Percentiles rank a stretch among this genome's conserved stretches.
These are phyloP conservation scores for Rhinoraja longicauda DNA, from an alignment of 2,797 vertebrate species.

Conservation along the genomic window DNA sequence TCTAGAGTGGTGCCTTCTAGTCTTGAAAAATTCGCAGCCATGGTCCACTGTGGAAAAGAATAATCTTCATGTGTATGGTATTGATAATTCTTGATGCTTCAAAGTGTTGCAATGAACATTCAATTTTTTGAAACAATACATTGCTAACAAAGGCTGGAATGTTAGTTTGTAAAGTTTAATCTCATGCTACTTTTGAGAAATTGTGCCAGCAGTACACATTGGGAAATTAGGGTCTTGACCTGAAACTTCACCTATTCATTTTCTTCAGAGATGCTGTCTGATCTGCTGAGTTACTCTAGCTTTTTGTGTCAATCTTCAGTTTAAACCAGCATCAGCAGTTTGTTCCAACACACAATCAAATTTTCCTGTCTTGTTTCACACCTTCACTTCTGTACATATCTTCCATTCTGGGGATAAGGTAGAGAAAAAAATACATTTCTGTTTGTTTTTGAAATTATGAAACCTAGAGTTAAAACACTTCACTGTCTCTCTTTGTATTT, in stretches of 20 bases:
- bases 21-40: no score
- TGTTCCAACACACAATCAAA: not conserved
- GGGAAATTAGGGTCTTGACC: not conserved
- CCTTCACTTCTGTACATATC: not conserved
- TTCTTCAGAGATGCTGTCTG: no score
- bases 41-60: no score
- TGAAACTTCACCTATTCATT: no score
- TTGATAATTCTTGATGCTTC: not conserved
- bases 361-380: not conserved
- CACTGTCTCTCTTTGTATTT: slow-evolving; percentile 41
- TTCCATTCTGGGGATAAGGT: not conserved
- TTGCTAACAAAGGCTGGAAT: not conserved
- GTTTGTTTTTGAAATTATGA: slow-evolving; percentile 2
- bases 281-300: no score
- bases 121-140: not conserved
- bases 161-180: not conserved
- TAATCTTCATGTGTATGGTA: no score
- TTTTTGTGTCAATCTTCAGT: no score
- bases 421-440: not conserved
- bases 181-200: not conserved
- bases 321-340: no score
- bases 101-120: not conserved
- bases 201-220: not conserved
- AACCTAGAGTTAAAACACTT: not conserved
- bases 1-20: no score